Percentiles rank a stretch among this genome's conserved stretches.
Evolutionary conservation across 64 coral and sea anemone genomes (phyloP).

Genomic region (Hydrozoanthus tunicans): DNA sequence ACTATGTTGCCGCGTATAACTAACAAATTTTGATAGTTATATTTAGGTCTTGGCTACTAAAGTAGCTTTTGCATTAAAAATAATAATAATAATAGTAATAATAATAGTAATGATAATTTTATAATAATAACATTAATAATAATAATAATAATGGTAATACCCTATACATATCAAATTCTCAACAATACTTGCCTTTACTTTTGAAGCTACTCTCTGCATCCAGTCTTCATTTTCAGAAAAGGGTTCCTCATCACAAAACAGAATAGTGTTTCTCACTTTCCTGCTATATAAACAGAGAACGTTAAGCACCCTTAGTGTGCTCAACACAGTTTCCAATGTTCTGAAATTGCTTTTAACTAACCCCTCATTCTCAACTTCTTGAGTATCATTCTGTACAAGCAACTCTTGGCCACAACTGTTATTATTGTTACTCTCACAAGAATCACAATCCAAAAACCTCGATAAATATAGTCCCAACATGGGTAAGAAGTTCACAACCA

Average conservation of each 20-base stretch:
- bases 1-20: no score
- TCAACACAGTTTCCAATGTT: conserved; percentile 27
- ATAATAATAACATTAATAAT: no score
- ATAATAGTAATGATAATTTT: no score
- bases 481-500: conserved; percentile 24
- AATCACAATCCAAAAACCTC: neutral
- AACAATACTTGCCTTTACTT: neutral
- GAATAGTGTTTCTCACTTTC: neutral
- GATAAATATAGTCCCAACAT: conserved; percentile 29
- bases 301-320: conserved; percentile 21
- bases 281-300: conserved; percentile 37
- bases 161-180: neutral
- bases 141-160: no score
- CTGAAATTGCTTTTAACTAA: neutral
- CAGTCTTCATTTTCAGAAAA: neutral
- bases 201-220: conserved; percentile 7
- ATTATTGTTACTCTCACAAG: neutral
- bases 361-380: conserved; percentile 8
- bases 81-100: no score
- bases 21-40: no score
- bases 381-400: neutral
- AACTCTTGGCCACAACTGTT: neutral
- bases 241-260: conserved; percentile 6
- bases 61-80: no score
- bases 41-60: no score